These are phyloP conservation scores for Schizopygopsis pylzovi DNA, from an alignment of 2,797 vertebrate species.

Conservation along the genomic window DNA sequence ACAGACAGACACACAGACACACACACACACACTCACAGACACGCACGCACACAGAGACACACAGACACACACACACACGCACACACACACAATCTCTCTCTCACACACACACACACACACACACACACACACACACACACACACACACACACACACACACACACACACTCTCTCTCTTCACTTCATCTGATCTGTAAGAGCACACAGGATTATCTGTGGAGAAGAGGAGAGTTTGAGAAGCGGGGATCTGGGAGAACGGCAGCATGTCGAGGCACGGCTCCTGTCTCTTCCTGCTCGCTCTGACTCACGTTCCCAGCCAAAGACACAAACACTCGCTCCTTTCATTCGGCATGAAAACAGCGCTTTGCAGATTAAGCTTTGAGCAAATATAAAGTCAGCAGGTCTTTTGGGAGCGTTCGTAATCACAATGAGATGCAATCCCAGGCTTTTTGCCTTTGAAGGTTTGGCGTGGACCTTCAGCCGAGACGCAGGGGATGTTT, in stretches of 20 bases:
- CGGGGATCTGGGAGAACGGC: constrained; percentile 70
- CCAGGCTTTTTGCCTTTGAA: constrained; percentile 50
- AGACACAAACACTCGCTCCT: constrained; percentile 60
- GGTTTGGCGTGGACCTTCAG: constrained; percentile 55
- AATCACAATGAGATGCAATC: constrained; percentile 49
- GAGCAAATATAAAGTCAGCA: constrained; percentile 33
- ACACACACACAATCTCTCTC: too few species aligned
- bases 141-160: constrained; percentile 8
- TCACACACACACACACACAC: too few species aligned
- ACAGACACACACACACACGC: too few species aligned
- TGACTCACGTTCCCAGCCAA: constrained; percentile 61
- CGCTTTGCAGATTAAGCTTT: constrained; percentile 47
- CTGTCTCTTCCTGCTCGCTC: constrained; percentile 59
- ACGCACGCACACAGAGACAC: too few species aligned
- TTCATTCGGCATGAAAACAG: constrained; percentile 51
- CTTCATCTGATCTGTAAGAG: constrained; percentile 54
- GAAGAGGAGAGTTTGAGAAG: constrained; percentile 64
- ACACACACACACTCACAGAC: too few species aligned
- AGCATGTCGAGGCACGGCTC: constrained; percentile 75
- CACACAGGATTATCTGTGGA: constrained; percentile 72
- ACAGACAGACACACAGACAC: too few species aligned
- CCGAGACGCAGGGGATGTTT: constrained; percentile 59
- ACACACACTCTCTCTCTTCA: constrained; percentile 14
- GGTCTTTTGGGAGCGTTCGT: constrained; percentile 33
- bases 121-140: background rate